phyloP scores from a whole-genome alignment of 2,888 invertebrate genomes.

The Fragum sueziense region DNA sequence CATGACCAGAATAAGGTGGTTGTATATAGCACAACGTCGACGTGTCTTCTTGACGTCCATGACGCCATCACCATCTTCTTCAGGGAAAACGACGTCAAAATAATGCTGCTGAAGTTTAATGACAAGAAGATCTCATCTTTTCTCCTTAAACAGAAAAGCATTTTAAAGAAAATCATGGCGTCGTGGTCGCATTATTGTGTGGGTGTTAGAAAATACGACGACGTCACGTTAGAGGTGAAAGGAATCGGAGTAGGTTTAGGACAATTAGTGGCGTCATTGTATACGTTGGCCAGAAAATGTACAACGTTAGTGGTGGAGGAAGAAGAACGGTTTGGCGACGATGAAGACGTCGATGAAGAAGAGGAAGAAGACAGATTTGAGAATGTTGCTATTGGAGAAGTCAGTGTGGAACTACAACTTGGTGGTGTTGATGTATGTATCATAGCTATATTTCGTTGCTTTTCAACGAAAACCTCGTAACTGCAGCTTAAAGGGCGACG shows the following conservation, averaged over 20 bases:
- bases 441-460: too few relatives aligned
- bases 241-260: conserved; percentile 52
- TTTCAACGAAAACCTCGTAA: too few relatives aligned
- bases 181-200: conserved; percentile 40
- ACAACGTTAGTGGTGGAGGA: conserved; percentile 20
- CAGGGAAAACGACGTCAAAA: conserved; percentile 42
- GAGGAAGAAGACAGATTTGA: background rate
- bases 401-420: background rate
- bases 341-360: background rate
- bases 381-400: background rate
- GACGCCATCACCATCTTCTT: conserved; percentile 39
- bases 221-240: conserved; percentile 11
- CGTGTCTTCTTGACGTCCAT: conserved; percentile 22
- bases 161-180: conserved; percentile 15
- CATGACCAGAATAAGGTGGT: conserved; percentile 24
- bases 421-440: background rate
- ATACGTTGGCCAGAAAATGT: conserved; percentile 24
- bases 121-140: conserved; percentile 1
- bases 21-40: conserved; percentile 20
- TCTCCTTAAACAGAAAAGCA: conserved; percentile 17
- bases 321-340: background rate
- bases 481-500: too few relatives aligned
- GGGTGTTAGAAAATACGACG: background rate
- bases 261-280: conserved; percentile 17
- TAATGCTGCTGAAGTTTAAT: conserved; percentile 19